Base-by-base conservation (phyloP, 2,113 vertebrate genomes). In the Atractosteus spatula region DNA sequence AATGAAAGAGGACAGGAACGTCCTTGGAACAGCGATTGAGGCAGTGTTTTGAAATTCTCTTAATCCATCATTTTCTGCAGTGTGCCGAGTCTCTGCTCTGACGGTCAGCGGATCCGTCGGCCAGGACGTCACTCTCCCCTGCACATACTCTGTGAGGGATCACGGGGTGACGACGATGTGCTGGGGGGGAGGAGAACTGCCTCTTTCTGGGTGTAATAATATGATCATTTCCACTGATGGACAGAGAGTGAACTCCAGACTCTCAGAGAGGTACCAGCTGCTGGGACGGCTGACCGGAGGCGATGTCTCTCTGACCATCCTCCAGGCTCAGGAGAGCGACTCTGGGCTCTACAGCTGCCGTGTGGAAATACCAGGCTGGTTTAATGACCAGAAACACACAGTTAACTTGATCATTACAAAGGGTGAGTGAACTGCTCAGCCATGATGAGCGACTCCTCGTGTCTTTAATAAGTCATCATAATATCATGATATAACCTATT, bases 261-360 rank as follows among this genome's bases (percentile, higher is more conserved):
- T 5, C 41, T 2, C 54, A 45, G 10, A 0, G 0, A 83, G 78
- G 54, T 91, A 92, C n/a, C 14, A 6, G 0, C 12, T 94, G 41
- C 11, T 47, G 0, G 85, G 84, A 41, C 0, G 62, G 0, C 51
- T 92, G 71, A 0, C 0, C 0, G 0, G 0, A 0, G 87, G 92
- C 0, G 10, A 88, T 0, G 87, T 93, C 57, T 92, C 92, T 68
- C 79, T 94, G 75, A 93, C 90, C 0, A 89, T 92, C 0, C 0
- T 70, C 56, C 29, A 68, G 0, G 73, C 72, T 0, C 1, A 5
- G 1, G 44, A 67, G 47, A 10, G 45, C 1, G 92, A 94, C 55
- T 67, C 79, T 0, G 92, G 91, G 41, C n/a, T 0, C 0, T 94
- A 92, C 2, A 93, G 93, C 74, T 94, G 92, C 67, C 88, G 86